Base-by-base conservation (phyloP, 2,888 invertebrate species). In the Congeria kusceri region DNA sequence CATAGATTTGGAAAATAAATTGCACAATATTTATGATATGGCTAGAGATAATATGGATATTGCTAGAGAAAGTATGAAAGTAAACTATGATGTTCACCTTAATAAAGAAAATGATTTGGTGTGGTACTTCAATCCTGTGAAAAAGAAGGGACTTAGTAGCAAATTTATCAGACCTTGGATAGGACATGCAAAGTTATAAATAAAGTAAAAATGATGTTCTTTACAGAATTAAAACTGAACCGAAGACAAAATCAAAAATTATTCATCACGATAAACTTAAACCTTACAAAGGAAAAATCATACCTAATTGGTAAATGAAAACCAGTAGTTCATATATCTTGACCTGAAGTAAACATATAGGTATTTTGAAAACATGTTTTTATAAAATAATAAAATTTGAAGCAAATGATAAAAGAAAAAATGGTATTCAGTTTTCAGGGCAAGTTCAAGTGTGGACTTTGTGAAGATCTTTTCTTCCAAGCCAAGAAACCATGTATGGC, bases 201-300 rank as follows among this genome's bases (percentile, higher is more conserved):
- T 59, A 3, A 64, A 65, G 49, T 15, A 72, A n/a, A 0, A 77
- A 72, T 68, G 72, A 77, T 63, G 64, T 77, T 20, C 20, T 72
- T 7, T 77, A 77, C 20, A 32, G 49, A 53, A 66, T 77, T 32
- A 70, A 61, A 29, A 57, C 53, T n/a, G 25, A 56, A 15, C 59
- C 39, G 3, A 29, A 20, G 32, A 25, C 25, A 25, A 70, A 59
- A 56, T n/a, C 71, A 47, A 71, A 77, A 63, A 67, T 53, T 53
- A 71, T 67, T 11, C 77, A 71, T 20, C 77, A 77, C 61, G 53
- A 77, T 58, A 61, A 61, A 61, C 32, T 73, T 13, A 73, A 73
- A 49, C 25, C 49, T 27, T 73, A 73, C 32, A 61, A 15, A 13
- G 68, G 61, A 20, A 64, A 46, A 32, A 7, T 32, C 4, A 32